phyloP scores from a whole-genome alignment of 2,113 vertebrate species.

The Ictalurus punctatus region DNA sequence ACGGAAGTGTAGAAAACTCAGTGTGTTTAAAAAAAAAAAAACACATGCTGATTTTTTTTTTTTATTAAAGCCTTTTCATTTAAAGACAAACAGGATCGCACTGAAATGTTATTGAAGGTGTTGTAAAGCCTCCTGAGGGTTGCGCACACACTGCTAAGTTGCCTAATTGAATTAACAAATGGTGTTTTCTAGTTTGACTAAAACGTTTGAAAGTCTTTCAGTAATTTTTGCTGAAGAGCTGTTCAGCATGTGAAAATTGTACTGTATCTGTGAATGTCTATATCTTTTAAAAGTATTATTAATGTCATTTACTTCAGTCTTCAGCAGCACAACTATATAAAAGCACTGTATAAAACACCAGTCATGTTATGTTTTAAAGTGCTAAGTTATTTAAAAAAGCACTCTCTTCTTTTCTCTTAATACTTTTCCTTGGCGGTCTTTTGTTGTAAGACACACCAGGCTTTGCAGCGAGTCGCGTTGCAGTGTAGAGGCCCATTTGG shows the following conservation, averaged over 20 bases:
- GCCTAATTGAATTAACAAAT: conserved; percentile 36
- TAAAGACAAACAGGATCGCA: background rate
- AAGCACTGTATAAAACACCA: background rate
- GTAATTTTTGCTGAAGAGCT: background rate
- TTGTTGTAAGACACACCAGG: conserved; percentile 5
- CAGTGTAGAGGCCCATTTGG: conserved; percentile 37
- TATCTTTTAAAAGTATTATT: background rate
- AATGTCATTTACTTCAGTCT: background rate
- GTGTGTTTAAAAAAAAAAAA: background rate
- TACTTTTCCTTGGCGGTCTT: conserved; percentile 7
- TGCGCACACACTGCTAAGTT: background rate
- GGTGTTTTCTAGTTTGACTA: conserved; percentile 22
- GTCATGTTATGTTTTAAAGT: background rate
- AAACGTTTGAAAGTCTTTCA: conserved; percentile 21
- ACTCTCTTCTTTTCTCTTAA: background rate
- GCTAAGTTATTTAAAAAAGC: background rate
- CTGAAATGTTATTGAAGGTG: conserved; percentile 2
- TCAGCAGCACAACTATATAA: background rate
- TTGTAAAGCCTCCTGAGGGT: background rate
- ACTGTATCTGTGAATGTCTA: background rate
- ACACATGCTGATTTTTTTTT: background rate
- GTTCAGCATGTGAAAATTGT: background rate
- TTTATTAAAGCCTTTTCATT: background rate
- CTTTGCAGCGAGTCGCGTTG: conserved; percentile 11
- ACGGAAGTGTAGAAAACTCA: background rate